Conservation (phyloP, 2,113 vertebrate species). For the Aythya baeri region DNA sequence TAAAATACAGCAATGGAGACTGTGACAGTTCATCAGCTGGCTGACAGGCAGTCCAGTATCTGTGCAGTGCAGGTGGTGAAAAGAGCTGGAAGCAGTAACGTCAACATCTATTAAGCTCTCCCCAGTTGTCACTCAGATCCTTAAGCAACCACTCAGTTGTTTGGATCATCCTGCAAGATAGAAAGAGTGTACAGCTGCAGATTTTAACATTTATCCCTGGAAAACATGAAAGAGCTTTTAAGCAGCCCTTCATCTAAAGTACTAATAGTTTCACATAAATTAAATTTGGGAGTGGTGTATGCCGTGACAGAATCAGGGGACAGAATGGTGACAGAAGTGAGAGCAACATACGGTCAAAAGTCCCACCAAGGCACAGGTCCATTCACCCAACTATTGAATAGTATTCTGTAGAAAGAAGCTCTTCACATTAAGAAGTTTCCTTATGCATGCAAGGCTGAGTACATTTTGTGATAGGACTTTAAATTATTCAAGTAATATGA, state of each 20-base stretch:
- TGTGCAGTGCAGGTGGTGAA: conserved; percentile 51
- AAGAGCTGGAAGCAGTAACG: conserved; percentile 33
- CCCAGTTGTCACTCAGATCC: conserved; percentile 33
- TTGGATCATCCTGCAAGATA: not conserved
- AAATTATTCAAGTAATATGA: not conserved
- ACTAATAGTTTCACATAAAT: not conserved
- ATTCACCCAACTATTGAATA: not conserved
- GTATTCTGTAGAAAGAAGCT: not conserved
- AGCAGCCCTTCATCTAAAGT: not conserved
- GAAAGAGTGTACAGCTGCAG: not conserved
- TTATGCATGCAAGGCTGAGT: not conserved
- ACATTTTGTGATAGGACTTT: not conserved
- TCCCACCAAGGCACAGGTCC: not conserved
- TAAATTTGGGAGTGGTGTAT: not conserved
- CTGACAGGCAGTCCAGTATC: conserved; percentile 56
- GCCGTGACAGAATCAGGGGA: not conserved
- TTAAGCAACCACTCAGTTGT: conserved; percentile 29
- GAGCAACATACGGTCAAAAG: not conserved
- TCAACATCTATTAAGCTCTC: conserved; percentile 55
- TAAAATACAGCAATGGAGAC: not conserved
- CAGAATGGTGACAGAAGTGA: not conserved
- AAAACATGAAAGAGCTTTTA: conserved; percentile 6
- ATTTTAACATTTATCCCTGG: conserved; percentile 14
- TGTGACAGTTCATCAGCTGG: conserved; percentile 29
- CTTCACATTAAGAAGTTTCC: not conserved